Base-by-base conservation (phyloP, 2,113 vertebrate genomes). In the Megalops atlanticus region DNA sequence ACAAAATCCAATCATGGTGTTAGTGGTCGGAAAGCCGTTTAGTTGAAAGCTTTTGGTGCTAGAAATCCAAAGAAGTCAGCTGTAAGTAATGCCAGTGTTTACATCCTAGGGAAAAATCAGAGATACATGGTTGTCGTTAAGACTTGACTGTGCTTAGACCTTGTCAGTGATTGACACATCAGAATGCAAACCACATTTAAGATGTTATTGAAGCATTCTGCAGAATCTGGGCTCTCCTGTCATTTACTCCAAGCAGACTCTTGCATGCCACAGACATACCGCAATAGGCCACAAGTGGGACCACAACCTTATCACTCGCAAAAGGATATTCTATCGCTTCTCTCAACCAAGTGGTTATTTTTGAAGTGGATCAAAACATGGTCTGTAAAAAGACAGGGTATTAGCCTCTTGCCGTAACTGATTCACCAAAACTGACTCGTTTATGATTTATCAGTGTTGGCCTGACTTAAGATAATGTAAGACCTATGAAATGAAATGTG, bases 1-100 rank as follows among this genome's bases (percentile, higher is more conserved):
- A 87, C 82, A 82, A 84, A 84, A 84, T 84, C 82, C 71, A 85
- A 77, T 82, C 80, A 85, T 84, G 81, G 80, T 82, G 78, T 85
- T 83, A 83, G 79, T 81, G 84, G 76, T 82, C 84, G 85, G 85
- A 84, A 82, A 81, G 79, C 76, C 84, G 82, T 76, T 81, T 82
- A 76, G 80, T 82, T 77, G 71, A 86, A 78, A 12, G 35, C 58
- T 80, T 80, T 82, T 84, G 78, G 79, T 79, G 81, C 14, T 16
- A 74, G 71, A 81, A 84, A 69, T 73, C 24, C 38, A 45, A 73
- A 81, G 76, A 21, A 80, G 79, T 36, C 1, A 36, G 35, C 31
- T 72, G 11, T 84, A 78, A 79, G 36, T 52, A 77, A 45, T 69
- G 70, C 72, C 49, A 69, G 74, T 83, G 78, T 85, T 84, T 71